Conservation (phyloP, 2,113 vertebrate species). For the Dromaius novaehollandiae region DNA sequence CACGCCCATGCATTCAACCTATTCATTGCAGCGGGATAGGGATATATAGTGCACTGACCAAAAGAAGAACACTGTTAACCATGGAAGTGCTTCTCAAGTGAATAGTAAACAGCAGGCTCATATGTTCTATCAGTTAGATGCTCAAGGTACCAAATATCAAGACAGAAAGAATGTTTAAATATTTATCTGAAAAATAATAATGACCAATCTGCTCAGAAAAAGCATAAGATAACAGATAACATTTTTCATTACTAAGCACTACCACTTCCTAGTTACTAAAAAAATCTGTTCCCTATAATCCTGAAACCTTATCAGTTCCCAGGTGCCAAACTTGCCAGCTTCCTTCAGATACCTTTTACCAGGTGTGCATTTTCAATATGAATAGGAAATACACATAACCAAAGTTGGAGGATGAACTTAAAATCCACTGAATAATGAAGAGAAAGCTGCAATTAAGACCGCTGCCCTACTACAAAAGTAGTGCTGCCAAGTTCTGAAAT, state of each 20-base stretch:
- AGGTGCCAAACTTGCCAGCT: background rate
- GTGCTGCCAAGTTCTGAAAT: background rate
- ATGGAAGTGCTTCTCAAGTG: background rate
- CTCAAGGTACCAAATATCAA: background rate
- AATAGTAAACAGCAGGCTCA: background rate
- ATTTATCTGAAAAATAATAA: background rate
- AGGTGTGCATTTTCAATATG: background rate
- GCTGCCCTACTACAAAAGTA: background rate
- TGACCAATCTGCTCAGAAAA: background rate
- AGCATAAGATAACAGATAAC: background rate
- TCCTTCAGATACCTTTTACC: background rate
- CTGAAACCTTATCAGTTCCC: background rate
- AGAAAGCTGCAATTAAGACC: background rate
- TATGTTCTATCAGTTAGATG: background rate
- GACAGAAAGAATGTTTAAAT: background rate
- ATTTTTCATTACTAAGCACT: background rate
- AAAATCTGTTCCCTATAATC: background rate
- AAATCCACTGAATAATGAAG: background rate
- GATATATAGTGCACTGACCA: accelerated
- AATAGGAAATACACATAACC: background rate
- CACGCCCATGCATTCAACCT: background rate
- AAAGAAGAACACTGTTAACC: background rate
- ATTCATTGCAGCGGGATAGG: background rate
- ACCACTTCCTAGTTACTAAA: background rate
- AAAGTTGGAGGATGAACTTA: background rate